phyloP scores from a whole-genome alignment of 2,797 vertebrate species.

The Percopsis omiscomaycus region DNA sequence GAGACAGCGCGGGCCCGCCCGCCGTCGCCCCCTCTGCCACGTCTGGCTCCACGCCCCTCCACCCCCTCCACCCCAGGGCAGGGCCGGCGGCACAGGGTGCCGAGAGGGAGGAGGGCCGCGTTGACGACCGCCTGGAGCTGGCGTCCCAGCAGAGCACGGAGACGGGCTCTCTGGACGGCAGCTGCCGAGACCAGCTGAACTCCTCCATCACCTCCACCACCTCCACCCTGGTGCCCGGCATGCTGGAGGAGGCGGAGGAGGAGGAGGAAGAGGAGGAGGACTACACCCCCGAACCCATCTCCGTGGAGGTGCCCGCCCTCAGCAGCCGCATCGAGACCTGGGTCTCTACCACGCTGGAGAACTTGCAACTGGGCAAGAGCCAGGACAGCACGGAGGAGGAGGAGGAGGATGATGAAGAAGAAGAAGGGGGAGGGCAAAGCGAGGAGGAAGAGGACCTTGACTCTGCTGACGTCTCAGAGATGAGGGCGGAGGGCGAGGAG shows the following conservation, averaged over 20 bases:
- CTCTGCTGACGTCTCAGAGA: conserved; percentile 76
- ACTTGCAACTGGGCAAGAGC: conserved; percentile 91
- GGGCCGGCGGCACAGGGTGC: conserved; percentile 42
- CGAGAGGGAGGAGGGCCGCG: conserved; percentile 86
- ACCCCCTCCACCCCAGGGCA: conserved; percentile 62
- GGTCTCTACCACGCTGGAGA: conserved; percentile 97
- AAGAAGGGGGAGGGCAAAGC: conserved; percentile 77
- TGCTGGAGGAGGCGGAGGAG: conserved; percentile 94
- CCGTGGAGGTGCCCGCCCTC: conserved; percentile 90
- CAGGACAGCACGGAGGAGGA: conserved; percentile 88
- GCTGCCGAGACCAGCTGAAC: conserved; percentile 90
- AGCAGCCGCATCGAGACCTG: conserved; percentile 96
- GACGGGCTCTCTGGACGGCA: conserved; percentile 95
- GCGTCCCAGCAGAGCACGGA: conserved; percentile 97
- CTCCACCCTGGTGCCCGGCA: conserved; percentile 95
- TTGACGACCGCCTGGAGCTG: conserved; percentile 92
- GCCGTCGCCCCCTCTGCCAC: conserved; percentile 14
- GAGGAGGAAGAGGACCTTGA: conserved; percentile 88
- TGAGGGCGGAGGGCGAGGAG: conserved; percentile 69
- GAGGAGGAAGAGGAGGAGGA: conserved; percentile 95
- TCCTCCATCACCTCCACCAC: conserved; percentile 98
- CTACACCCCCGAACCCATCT: conserved; percentile 89
- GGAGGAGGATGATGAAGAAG: conserved; percentile 81
- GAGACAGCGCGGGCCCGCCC: conserved; percentile 58
- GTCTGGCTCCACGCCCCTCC: conserved; percentile 16